Evolutionary conservation across 2,797 vertebrate genomes (phyloP).

Genomic region (Tokudaia muenninki): DNA sequence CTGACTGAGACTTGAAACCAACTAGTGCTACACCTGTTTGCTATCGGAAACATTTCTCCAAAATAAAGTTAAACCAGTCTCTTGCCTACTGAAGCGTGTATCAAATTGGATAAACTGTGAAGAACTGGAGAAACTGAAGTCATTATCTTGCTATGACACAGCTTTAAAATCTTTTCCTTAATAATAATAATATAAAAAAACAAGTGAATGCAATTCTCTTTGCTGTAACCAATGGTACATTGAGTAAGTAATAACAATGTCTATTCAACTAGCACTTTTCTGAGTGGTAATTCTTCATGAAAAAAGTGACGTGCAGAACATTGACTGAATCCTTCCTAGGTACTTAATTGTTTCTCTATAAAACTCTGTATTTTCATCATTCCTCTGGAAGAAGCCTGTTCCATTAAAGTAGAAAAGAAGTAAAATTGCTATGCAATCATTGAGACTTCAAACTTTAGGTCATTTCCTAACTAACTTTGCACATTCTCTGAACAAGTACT

Average conservation of each 20-base stretch:
- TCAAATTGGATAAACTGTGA: constrained; percentile 48
- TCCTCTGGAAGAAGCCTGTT: background rate
- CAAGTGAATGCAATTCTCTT: background rate
- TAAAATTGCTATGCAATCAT: background rate
- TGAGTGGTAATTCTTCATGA: background rate
- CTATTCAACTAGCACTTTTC: background rate
- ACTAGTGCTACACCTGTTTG: background rate
- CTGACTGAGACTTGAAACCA: too few relatives aligned
- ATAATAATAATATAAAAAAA: background rate
- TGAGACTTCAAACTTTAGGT: background rate
- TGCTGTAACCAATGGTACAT: background rate
- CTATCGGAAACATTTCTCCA: background rate
- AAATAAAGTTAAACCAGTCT: background rate
- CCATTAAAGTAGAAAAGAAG: background rate
- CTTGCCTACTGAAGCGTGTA: background rate
- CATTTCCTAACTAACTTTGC: background rate
- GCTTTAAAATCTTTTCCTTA: constrained; percentile 24
- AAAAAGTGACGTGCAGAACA: background rate
- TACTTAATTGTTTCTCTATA: background rate
- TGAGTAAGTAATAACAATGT: background rate
- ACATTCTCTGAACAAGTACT: background rate
- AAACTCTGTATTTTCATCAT: background rate
- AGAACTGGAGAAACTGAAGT: constrained; percentile 34
- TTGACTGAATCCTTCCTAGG: background rate
- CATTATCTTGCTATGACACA: constrained; percentile 5